These are phyloP conservation scores for Heterodera carotae DNA, from an alignment of 1,140 invertebrate genomes.

Conservation along the genomic window DNA sequence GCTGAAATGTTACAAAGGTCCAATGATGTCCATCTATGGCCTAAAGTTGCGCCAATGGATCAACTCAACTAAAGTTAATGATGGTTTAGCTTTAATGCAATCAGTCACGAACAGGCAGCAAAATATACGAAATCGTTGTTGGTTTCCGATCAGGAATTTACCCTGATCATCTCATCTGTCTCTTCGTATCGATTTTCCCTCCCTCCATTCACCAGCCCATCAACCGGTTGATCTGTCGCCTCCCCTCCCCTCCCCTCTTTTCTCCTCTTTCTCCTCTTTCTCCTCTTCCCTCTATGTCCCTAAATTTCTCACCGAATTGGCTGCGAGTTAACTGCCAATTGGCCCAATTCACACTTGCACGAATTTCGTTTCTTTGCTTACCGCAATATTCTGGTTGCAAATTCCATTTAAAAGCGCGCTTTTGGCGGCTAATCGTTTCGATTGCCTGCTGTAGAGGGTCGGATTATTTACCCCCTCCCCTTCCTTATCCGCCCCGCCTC, in stretches of 20 bases:
- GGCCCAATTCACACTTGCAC: background rate
- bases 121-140: background rate
- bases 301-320: background rate
- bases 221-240: background rate
- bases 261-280: too few relatives aligned
- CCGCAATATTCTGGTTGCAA: background rate
- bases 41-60: too few relatives aligned
- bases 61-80: too few relatives aligned
- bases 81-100: too few relatives aligned
- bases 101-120: too few relatives aligned
- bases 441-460: background rate
- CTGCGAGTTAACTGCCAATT: conserved; percentile 17
- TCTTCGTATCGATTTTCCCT: background rate
- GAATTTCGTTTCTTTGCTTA: background rate
- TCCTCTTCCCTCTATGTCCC: background rate
- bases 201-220: background rate
- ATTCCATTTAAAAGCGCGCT: background rate
- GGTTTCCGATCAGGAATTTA: background rate
- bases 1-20: background rate
- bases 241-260: too few relatives aligned
- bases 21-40: too few relatives aligned
- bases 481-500: background rate
- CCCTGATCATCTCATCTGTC: background rate
- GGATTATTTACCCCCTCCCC: background rate
- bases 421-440: background rate